Base-by-base conservation (phyloP, 2,113 vertebrate genomes). In the Gobius niger region DNA sequence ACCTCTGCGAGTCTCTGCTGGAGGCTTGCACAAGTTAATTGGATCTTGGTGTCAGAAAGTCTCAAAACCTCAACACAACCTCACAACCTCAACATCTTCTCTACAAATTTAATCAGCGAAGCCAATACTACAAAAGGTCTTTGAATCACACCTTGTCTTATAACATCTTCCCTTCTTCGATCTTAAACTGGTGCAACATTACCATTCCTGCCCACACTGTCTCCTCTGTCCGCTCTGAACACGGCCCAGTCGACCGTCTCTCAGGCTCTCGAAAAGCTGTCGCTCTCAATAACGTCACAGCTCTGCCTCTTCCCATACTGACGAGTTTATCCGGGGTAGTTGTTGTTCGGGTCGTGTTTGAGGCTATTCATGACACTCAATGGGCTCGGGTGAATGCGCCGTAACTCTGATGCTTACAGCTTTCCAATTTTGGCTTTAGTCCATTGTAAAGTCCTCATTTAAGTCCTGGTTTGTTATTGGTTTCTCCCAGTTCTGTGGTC, bases 211-310 rank as follows among this genome's bases (percentile, higher is more conserved):
- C 9, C 13, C 34, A 46, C 44, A 18, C 59, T 15, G 11, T 11
- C 11, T 7, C 7, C 50, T 41, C 71, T 9, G 24, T 34, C 24
- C 2, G 5, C 49, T 14, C 34, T 74, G 8, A 68, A 51, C 4
- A 24, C 10, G 18, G 40, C 16, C 49, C 62, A 50, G 44, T 44
- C 9, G 9, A 47, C 57, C 44, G 24, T 49, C 77, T 49, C 52
- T 46, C 15, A 72, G 71, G 59, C 63, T 10, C 9, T 51, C 41
- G 11, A 60, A 54, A 54, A 41, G 0, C 42, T 7, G 0, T 74
- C 67, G 46, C 9, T 44, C 8, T 67, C 18, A 73, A 67, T 71
- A 18, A 61, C 72, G 16, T 75, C 72, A 71, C 14, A 7, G 7
- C 7, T n/a, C 16, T 59, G 59, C 59, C 44, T 40, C 47, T 40